Evolutionary conservation across 2,113 vertebrate genomes (phyloP), one percentile per base, ranked within the genome.

Genomic region (Phocoena sinus): DNA sequence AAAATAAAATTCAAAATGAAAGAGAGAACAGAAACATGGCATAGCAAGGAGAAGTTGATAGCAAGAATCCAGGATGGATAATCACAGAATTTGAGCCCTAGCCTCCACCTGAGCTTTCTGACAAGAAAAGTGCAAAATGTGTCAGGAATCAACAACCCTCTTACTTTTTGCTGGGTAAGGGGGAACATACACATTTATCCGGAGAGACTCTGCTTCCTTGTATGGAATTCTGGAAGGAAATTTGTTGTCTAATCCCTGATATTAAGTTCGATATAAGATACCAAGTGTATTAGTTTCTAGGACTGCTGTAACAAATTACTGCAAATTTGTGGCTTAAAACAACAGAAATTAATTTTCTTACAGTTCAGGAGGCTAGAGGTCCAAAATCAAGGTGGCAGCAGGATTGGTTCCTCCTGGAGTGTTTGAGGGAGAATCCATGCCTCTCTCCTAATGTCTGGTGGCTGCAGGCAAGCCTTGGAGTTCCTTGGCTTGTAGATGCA

Each of bases 281-380:
- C 3, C 31, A 87, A 58, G 26, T 9, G 1, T 26, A 33, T 93
- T 89, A 4, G 36, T 74, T 93, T 90, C 25, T 71, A 79, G 58
- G 81, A 38, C 28, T 80, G 7, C 25, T 70, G 6, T 91, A 80
- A 88, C 21, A 84, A 60, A 53, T 53, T 23, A 41, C 15, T 38
- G 14, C 18, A 21, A n/a, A 65, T n/a, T 33, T 60, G 56, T 90
- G 8, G 58, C 74, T 94, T 83, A 80, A 80, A 86, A 70, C 12
- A 83, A 80, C 17, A 92, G 26, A 71, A 87, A n/a, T 58, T 68
- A n/a, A 79, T 68, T 91, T 95, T 50, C 31, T 77, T 28, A 71
- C 23, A 67, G 26, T 70, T 84, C 14, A 68, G 73, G 60, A 95
- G 47, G 17, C 56, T 70, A 6, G 53, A 80, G 26, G 50, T 79